Conservation (phyloP, 1,140 invertebrate species). For the Drosophila busckii region DNA sequence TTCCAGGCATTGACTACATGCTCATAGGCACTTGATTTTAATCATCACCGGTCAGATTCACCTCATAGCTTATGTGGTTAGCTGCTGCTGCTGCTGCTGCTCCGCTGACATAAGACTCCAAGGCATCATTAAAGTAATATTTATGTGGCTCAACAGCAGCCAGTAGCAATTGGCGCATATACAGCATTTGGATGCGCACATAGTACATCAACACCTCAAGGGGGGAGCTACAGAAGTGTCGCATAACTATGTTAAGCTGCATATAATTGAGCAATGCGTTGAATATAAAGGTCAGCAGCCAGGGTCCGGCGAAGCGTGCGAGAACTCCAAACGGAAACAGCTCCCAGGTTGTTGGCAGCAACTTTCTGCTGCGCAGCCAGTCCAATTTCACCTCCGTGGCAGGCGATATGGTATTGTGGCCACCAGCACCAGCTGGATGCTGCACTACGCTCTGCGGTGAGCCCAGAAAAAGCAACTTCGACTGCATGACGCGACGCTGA, state of each 20-base stretch:
- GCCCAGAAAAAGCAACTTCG: not conserved
- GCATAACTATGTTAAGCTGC: slow-evolving; percentile 35
- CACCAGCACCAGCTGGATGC: not conserved
- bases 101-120: not conserved
- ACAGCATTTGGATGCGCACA: slow-evolving; percentile 30
- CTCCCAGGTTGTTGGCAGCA: not conserved
- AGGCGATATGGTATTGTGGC: not conserved
- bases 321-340: slow-evolving; percentile 22
- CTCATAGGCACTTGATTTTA: no score
- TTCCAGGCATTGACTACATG: no score
- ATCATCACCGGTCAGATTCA: slow-evolving; percentile 3
- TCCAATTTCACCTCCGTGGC: slow-evolving; percentile 31
- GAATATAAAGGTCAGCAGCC: slow-evolving; percentile 30
- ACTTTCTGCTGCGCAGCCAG: slow-evolving; percentile 22
- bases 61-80: slow-evolving; percentile 36
- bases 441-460: not conserved
- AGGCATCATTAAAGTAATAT: not conserved
- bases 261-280: slow-evolving; percentile 27
- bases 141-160: not conserved
- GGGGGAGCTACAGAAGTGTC: slow-evolving; percentile 39
- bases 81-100: no score
- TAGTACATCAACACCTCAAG: slow-evolving; percentile 22
- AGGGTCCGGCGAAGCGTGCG: slow-evolving; percentile 21
- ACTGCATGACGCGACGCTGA: slow-evolving; percentile 1
- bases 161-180: slow-evolving; percentile 10